Base-by-base conservation (phyloP, 53 echinoderm and acorn worm genomes). In the Holothuria scabra region DNA sequence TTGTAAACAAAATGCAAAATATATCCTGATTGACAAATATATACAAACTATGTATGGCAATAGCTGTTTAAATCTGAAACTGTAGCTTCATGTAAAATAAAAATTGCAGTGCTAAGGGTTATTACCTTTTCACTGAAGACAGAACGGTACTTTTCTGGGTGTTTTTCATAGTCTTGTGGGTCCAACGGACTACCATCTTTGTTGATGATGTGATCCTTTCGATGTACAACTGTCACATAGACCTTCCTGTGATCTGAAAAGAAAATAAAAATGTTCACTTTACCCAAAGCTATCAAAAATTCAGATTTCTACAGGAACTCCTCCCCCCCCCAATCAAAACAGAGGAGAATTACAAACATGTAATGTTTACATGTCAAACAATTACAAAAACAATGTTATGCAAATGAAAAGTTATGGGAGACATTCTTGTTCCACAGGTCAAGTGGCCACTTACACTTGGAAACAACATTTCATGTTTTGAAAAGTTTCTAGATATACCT, bases 121-220 rank as follows among this genome's bases (percentile, higher is more conserved):
- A 86, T 80, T 69, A 95, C 99, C 79, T 87, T 93, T 46, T 94
- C 93, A 67, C 87, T 95, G 79, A 99, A 99, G 19, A 83, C 85
- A 31, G 99, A 99, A n/a, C 85, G 79, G 70, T 95, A 99, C 21
- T 85, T 85, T 60, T 95, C 89, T n/a, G 99, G 99, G 81, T 95
- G 89, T 19, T 58, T 56, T 37, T 92, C 95, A 87, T 92, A 99
- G 55, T 99, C 99, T 10, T 80, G 60, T 32, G 52, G 60, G 65
- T 90, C 83, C 56, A 95, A 87, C 2, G 48, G 89, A 6, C 95
- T 88, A 26, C 99, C 99, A 61, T 90, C 92, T 83, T 91, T 95
- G 81, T 89, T 84, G 16, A 93, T 90, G 30, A 99, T 82, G 63
- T 99, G 99, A 62, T 95, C 93, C 59, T 93, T 92, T 31, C 94